phyloP scores from a whole-genome alignment of 2,888 invertebrate genomes.

The Hybos culiciformis region DNA sequence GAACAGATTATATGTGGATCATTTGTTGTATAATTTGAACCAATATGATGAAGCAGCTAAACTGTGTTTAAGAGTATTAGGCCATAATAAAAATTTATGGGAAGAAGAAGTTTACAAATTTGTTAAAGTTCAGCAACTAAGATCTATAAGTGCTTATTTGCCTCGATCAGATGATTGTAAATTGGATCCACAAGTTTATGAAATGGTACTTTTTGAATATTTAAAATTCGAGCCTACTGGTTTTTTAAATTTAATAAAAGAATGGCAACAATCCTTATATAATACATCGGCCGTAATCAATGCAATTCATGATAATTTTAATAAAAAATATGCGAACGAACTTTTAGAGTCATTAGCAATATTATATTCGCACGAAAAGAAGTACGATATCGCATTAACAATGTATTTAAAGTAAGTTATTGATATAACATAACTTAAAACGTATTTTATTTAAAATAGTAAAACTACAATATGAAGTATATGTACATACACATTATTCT shows the following conservation, averaged over 20 bases:
- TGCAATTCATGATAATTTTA: conserved; percentile 69
- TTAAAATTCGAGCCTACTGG: conserved; percentile 69
- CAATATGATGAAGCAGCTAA: conserved; percentile 73
- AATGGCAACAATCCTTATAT: conserved; percentile 78
- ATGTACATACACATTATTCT: no score
- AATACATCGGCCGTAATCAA: conserved; percentile 73
- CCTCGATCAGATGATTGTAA: conserved; percentile 59
- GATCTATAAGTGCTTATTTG: conserved; percentile 65
- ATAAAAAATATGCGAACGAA: conserved; percentile 54
- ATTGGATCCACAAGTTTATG: conserved; percentile 74
- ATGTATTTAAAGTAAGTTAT: conserved; percentile 67
- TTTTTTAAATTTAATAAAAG: conserved; percentile 70
- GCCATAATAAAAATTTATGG: conserved; percentile 73
- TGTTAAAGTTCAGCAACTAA: conserved; percentile 64
- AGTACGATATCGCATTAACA: conserved; percentile 82
- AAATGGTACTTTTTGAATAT: conserved; percentile 87
- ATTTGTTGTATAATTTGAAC: conserved; percentile 53
- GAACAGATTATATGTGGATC: conserved; percentile 59
- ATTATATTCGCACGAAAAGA: conserved; percentile 72
- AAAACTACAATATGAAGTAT: no score
- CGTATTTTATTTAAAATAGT: no score
- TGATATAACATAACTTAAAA: no score
- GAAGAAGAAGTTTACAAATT: conserved; percentile 87
- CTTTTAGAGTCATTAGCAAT: conserved; percentile 80
- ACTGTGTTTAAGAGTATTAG: conserved; percentile 70